These are phyloP conservation scores for Apis mellifera DNA, from an alignment of 1,140 invertebrate genomes.

Conservation along the genomic window DNA sequence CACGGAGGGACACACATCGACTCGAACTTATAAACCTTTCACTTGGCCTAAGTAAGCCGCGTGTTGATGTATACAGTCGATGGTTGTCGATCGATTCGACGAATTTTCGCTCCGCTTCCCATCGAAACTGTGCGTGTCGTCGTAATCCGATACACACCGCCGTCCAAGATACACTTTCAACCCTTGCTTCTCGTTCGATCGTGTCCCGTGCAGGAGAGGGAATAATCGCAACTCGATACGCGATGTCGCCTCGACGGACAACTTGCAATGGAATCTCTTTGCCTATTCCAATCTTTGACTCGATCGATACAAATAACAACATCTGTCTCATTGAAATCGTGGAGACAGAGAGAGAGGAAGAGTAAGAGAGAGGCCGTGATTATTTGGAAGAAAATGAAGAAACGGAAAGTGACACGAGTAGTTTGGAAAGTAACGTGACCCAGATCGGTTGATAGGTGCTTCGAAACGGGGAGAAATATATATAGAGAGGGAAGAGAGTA, in stretches of 20 bases:
- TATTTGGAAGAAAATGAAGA: no score
- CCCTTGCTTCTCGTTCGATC: neutral
- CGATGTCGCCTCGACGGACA: neutral
- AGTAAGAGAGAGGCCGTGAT: no score
- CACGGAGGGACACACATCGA: neutral
- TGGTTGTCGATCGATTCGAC: neutral
- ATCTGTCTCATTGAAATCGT: neutral
- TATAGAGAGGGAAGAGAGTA: neutral
- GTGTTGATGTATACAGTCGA: neutral
- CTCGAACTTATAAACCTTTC: neutral
- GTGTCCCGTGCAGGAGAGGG: neutral
- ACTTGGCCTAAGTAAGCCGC: neutral
- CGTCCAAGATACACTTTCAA: neutral
- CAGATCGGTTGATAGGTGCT: neutral
- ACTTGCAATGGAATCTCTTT: neutral
- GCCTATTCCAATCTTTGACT: slow-evolving; percentile 30
- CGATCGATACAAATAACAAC: no score
- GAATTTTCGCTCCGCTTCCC: slow-evolving; percentile 1
- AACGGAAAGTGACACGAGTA: neutral
- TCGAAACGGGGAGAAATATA: neutral
- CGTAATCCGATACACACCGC: neutral
- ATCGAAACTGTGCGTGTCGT: no score
- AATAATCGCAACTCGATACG: slow-evolving; percentile 19
- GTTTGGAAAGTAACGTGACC: neutral
- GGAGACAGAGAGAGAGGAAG: no score